phyloP scores from a whole-genome alignment of 2,888 invertebrate genomes.

The Ctenicera cuprea region DNA sequence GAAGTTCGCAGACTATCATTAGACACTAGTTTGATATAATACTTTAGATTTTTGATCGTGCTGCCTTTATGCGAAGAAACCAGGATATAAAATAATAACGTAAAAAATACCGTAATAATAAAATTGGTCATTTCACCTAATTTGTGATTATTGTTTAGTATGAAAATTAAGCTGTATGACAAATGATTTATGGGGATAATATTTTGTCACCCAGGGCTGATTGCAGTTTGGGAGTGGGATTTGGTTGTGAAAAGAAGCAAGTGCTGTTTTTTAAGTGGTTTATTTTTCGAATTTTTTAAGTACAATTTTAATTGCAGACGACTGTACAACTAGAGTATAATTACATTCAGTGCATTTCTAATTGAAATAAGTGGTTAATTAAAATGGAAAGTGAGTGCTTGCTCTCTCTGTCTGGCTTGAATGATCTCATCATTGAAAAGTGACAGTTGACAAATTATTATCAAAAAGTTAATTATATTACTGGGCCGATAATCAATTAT shows the following conservation, averaged over 20 bases:
- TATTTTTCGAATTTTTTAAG: slow-evolving; percentile 25
- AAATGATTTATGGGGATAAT: not conserved
- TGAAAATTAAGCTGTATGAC: slow-evolving; percentile 11
- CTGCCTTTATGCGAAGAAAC: slow-evolving; percentile 33
- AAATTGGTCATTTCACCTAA: not conserved
- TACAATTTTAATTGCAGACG: slow-evolving; percentile 9
- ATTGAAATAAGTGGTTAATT: slow-evolving; percentile 67
- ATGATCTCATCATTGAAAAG: slow-evolving; percentile 53
- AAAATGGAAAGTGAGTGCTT: slow-evolving; percentile 70
- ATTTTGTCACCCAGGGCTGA: slow-evolving; percentile 27
- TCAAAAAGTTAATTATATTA: slow-evolving; percentile 35
- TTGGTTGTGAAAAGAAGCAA: slow-evolving; percentile 15
- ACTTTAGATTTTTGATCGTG: slow-evolving; percentile 42
- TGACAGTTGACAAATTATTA: slow-evolving; percentile 51
- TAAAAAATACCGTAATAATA: not conserved
- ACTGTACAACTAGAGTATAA: not conserved
- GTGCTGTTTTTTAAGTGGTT: slow-evolving; percentile 25
- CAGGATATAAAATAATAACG: slow-evolving; percentile 5
- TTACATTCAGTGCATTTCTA: slow-evolving; percentile 47
- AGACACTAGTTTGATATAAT: slow-evolving; percentile 39
- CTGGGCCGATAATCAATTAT: slow-evolving; percentile 37
- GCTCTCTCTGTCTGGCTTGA: slow-evolving; percentile 38
- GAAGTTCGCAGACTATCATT: too few species aligned
- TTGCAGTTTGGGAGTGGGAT: slow-evolving; percentile 31
- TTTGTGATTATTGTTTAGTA: not conserved